Evolutionary conservation across 2,113 vertebrate species (phyloP).

Genomic region (Mustelus asterias): DNA sequence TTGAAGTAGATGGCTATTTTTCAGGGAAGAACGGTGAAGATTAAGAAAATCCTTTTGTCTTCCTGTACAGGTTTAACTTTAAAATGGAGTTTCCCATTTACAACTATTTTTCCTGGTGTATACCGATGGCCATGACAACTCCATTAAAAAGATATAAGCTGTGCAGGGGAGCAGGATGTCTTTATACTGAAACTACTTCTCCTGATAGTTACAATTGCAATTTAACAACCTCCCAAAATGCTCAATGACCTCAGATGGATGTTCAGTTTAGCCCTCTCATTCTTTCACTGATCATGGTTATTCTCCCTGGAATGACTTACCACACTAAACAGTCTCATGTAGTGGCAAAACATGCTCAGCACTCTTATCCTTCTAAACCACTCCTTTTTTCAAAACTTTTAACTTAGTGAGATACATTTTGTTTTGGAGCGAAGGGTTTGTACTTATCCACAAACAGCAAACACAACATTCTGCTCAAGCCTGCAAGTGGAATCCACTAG

Average conservation of each 20-base stretch:
- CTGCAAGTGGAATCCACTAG: not conserved
- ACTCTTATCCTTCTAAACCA: not conserved
- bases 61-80: not conserved
- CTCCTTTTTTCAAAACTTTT: not conserved
- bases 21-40: not conserved
- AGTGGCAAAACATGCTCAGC: not conserved
- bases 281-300: not conserved
- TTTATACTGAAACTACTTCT: not conserved
- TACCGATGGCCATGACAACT: not conserved
- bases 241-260: not conserved
- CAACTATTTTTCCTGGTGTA: not conserved
- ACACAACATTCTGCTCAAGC: not conserved
- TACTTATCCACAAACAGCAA: not conserved
- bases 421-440: not conserved
- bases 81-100: not conserved
- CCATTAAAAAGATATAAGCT: not conserved
- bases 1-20: not conserved
- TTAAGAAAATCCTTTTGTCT: not conserved
- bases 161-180: not conserved
- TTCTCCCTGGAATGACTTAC: not conserved
- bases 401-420: not conserved
- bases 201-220: not conserved
- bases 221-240: not conserved
- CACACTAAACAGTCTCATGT: not conserved
- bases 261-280: not conserved